A percentile compares a stretch with the other conserved stretches of the same genome.
Evolutionary conservation across 2,797 vertebrate genomes (phyloP).

Genomic region (Chaunax sp.): DNA sequence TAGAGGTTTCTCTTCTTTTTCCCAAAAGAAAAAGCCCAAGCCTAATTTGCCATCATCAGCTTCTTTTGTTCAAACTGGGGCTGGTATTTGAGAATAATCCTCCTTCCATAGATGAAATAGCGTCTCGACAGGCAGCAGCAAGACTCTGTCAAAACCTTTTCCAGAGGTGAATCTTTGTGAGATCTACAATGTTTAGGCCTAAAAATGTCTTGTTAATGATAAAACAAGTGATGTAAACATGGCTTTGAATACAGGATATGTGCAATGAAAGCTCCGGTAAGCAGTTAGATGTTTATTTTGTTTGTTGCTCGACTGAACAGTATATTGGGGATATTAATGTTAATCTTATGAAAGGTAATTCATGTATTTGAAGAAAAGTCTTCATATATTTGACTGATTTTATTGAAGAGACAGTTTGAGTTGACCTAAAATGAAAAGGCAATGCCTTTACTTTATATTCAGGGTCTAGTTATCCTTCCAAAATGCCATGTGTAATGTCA

Average conservation of each 20-base stretch:
- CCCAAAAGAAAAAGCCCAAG: constrained; percentile 82
- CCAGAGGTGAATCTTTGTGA: constrained; percentile 78
- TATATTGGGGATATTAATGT: not conserved
- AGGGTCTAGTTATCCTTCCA: constrained; percentile 70
- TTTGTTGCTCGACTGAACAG: constrained; percentile 11
- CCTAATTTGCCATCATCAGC: constrained; percentile 89
- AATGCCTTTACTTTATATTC: constrained; percentile 74
- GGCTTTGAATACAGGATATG: constrained; percentile 60
- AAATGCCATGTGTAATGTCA: constrained; percentile 82
- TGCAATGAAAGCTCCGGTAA: constrained; percentile 45
- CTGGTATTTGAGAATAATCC: constrained; percentile 90
- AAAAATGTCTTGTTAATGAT: constrained; percentile 76
- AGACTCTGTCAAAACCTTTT: constrained; percentile 84
- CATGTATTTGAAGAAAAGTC: not conserved
- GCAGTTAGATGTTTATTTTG: constrained; percentile 24
- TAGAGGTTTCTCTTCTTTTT: constrained; percentile 76
- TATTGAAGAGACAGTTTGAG: constrained; percentile 7
- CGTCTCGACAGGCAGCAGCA: constrained; percentile 86
- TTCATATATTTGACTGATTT: constrained; percentile 6
- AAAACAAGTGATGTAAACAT: constrained; percentile 78
- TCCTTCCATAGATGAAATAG: constrained; percentile 85
- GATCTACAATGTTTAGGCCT: constrained; percentile 74
- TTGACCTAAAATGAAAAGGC: constrained; percentile 14
- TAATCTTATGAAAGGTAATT: constrained; percentile 1
- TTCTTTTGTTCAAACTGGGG: constrained; percentile 86